Base-by-base conservation (phyloP, 35 echinoderm and acorn worm species). In the Lytechinus variegatus region DNA sequence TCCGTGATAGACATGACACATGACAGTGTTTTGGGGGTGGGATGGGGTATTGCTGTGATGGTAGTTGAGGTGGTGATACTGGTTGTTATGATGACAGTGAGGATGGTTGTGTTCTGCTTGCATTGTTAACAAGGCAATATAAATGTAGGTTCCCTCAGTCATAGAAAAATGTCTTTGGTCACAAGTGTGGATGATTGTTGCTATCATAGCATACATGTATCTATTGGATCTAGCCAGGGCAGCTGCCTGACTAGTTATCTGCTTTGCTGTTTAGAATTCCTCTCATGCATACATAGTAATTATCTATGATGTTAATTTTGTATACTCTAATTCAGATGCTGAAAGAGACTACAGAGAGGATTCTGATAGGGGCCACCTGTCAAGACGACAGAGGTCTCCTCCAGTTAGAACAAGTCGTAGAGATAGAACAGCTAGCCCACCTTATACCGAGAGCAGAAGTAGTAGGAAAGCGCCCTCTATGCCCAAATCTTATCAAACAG, bases 401-500 rank as follows among this genome's bases (percentile, higher is more conserved):
- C 92, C 92, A 9, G 3, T 44, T 10, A 28, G 92, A 6, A 27
- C 92, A 57, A 55, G 57, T 54, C 28, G 92, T 27, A 54, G 92
- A 27, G 53, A 93, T 53, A 33, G 27, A 57, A 57, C 92, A 55
- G n/a, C 29, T 9, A 93, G 92, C 92, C n/a, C 92, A 13, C n/a
- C 53, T 3, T 54, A 93, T 12, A 54, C 27, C 8, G 92, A 57
- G 52, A 55, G 92, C n/a, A 27, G 92, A 55, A 12, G 92, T 24
- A 54, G 54, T 54, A 28, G n/a, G 88, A 90, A 54, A 54, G 52
- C 92, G 5, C 92, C 92, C n/a, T 54, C 92, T 53, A 54, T 93
- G 53, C 92, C 92, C 52, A 93, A 93, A 57, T 93, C 92, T 54
- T 93, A 93, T 57, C 92, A 93, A 54, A 93, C 52, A 57, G 92